Percentiles rank a stretch among this genome's conserved stretches.
Evolutionary conservation across 2,797 vertebrate genomes (phyloP).

Genomic region (Simalia tracyae): DNA sequence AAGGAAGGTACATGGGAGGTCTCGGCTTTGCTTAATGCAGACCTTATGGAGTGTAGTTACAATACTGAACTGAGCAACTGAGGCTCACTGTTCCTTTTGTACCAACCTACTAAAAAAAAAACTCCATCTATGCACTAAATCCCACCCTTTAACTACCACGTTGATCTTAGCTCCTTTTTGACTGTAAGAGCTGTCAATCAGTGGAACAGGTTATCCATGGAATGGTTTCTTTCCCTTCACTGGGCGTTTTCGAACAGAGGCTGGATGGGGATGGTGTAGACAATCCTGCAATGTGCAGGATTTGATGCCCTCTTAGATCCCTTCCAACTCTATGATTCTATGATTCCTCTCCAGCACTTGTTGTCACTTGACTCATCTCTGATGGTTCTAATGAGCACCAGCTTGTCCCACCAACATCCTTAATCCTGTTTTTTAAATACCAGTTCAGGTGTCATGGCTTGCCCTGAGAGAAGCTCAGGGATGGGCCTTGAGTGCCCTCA

Average conservation of each 20-base stretch:
- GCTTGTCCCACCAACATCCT: background rate
- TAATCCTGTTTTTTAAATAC: background rate
- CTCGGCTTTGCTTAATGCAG: background rate
- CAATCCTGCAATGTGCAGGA: too few species aligned
- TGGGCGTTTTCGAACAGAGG: background rate
- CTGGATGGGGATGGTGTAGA: background rate
- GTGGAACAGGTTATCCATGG: background rate
- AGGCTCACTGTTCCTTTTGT: background rate
- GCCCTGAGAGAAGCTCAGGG: background rate
- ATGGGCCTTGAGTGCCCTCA: background rate
- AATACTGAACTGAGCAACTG: background rate
- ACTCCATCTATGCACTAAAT: background rate
- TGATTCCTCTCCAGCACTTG: background rate
- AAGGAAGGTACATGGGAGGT: background rate
- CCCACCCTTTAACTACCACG: background rate
- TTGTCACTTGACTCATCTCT: background rate
- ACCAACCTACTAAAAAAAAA: background rate
- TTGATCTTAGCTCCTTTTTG: background rate
- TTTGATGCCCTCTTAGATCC: background rate
- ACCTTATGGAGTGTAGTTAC: too few species aligned
- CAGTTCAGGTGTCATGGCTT: background rate
- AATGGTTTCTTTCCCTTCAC: background rate
- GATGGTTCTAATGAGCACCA: background rate
- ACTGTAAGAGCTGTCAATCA: background rate
- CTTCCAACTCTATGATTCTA: background rate